Percentiles rank a stretch among this genome's conserved stretches.
phyloP scores from a whole-genome alignment of 2,113 vertebrate species.

The Muscicapa adusta region DNA sequence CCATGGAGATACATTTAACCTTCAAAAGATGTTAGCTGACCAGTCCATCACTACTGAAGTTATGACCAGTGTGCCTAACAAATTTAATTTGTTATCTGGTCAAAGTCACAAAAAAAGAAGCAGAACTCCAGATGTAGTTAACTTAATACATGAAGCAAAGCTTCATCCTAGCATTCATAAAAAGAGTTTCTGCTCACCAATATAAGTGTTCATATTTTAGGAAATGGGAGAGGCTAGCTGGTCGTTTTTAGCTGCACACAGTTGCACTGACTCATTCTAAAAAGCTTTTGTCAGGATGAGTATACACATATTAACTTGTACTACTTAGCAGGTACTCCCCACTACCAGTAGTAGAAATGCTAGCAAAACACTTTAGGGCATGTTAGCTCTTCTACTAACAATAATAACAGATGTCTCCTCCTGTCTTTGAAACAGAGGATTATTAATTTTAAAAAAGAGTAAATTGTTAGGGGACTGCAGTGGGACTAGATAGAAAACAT shows the following conservation, averaged over 20 bases:
- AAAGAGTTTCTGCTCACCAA: not conserved
- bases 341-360: not conserved
- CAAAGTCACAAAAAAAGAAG: not conserved
- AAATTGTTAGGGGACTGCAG: not conserved
- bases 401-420: not conserved
- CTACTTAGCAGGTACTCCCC: not conserved
- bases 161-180: not conserved
- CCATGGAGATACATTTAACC: not conserved
- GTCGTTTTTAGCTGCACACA: not conserved
- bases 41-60: not conserved
- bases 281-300: not conserved
- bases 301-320: not conserved
- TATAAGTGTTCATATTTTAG: not conserved
- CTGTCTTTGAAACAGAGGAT: not conserved
- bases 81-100: not conserved
- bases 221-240: not conserved
- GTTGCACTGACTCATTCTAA: slow-evolving; percentile 15
- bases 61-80: not conserved
- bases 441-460: not conserved
- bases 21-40: not conserved
- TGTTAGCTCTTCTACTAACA: not conserved
- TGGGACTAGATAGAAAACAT: not conserved
- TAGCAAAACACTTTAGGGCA: not conserved
- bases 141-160: not conserved
- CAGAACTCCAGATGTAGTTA: not conserved